Percentiles rank a stretch among this genome's conserved stretches.
phyloP scores from a whole-genome alignment of 2,113 vertebrate species.

The Paraplagusia blochii region DNA sequence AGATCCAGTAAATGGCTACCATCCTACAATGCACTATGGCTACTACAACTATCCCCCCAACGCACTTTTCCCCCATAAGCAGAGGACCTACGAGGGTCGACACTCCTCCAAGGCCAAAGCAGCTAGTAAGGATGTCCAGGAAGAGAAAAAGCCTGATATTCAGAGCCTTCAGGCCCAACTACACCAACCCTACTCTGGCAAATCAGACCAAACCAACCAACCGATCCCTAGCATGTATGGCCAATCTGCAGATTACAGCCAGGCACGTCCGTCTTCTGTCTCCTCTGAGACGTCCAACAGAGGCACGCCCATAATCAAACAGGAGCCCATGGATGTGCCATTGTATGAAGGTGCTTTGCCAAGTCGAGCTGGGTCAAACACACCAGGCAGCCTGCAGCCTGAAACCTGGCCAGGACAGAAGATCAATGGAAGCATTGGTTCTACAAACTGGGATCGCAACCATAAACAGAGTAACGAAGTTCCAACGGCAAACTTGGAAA shows the following conservation, averaged over 20 bases:
- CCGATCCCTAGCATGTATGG: slow-evolving; percentile 53
- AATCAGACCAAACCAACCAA: slow-evolving; percentile 71
- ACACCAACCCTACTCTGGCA: slow-evolving; percentile 75
- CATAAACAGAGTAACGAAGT: slow-evolving; percentile 48
- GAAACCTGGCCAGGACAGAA: slow-evolving; percentile 80
- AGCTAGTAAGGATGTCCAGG: slow-evolving; percentile 57
- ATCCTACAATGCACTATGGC: slow-evolving; percentile 82
- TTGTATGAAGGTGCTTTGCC: slow-evolving; percentile 66
- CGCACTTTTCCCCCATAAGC: slow-evolving; percentile 84
- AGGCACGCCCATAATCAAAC: slow-evolving; percentile 83
- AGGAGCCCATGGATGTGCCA: slow-evolving; percentile 85
- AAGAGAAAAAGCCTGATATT: slow-evolving; percentile 86
- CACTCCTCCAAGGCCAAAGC: slow-evolving; percentile 71
- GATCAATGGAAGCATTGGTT: slow-evolving; percentile 67
- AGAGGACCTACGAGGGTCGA: slow-evolving; percentile 81
- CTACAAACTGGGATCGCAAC: slow-evolving; percentile 66
- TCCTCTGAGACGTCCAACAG: slow-evolving; percentile 70
- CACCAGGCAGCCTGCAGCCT: slow-evolving; percentile 58
- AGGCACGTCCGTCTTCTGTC: slow-evolving; percentile 69
- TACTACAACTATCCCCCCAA: slow-evolving; percentile 87
- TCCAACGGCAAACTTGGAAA: slow-evolving; percentile 69
- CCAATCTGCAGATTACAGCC: slow-evolving; percentile 68
- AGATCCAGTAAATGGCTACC: slow-evolving; percentile 85
- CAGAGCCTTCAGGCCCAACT: slow-evolving; percentile 81
- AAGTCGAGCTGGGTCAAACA: slow-evolving; percentile 43